These are phyloP conservation scores for Acanthurus lineatus DNA, from an alignment of 2,797 vertebrate genomes.

Conservation along the genomic window DNA sequence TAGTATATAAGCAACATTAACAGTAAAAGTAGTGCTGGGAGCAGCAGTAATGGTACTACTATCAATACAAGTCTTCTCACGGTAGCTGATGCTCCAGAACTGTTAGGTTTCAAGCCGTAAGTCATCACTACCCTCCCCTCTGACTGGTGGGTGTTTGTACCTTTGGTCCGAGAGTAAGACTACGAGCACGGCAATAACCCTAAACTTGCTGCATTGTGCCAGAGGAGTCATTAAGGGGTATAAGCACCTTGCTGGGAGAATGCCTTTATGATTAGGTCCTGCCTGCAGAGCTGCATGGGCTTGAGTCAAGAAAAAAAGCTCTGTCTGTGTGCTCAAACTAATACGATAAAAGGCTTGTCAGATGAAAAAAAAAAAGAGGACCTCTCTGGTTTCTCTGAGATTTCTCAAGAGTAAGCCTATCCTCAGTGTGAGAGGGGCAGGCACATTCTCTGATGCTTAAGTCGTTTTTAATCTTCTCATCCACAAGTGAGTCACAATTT, in stretches of 20 bases:
- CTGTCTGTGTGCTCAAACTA: conserved; percentile 18
- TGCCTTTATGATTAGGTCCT: not conserved
- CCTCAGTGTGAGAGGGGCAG: not conserved
- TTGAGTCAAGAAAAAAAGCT: conserved; percentile 16
- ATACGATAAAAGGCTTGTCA: conserved; percentile 14
- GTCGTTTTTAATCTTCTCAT: not conserved
- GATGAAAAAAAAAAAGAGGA: conserved; percentile 22
- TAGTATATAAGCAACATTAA: not conserved
- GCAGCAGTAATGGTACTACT: not conserved
- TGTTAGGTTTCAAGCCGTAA: not conserved
- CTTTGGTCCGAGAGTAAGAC: not conserved
- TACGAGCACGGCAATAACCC: not conserved
- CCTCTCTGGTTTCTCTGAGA: conserved; percentile 1
- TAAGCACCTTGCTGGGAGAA: not conserved
- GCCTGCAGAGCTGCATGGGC: conserved; percentile 12
- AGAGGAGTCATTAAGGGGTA: conserved; percentile 6
- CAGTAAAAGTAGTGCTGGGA: not conserved
- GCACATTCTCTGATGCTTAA: not conserved
- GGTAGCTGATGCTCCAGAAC: not conserved
- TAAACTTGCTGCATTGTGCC: not conserved
- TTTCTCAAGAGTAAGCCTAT: conserved; percentile 1
- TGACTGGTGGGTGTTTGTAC: not conserved
- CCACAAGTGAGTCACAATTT: not conserved
- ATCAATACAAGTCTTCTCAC: not conserved
- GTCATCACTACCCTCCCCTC: not conserved